Evolutionary conservation across 2,113 vertebrate genomes (phyloP), one percentile per base, ranked within the genome.

Genomic region (Thamnophis sirtalis): DNA sequence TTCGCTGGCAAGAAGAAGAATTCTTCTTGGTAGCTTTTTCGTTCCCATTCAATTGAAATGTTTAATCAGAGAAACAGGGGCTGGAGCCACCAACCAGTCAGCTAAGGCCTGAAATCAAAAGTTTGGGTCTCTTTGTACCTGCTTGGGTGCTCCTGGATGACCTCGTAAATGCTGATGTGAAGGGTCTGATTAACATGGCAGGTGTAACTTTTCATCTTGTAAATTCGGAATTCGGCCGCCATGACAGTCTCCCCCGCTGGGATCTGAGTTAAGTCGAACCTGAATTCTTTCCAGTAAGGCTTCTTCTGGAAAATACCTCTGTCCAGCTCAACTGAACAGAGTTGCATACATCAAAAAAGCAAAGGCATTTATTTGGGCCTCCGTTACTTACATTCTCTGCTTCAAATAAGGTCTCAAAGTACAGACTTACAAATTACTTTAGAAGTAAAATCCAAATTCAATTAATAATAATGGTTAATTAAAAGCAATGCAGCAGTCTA

Each of bases 241-340:
- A 98, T 99, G 94, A 99, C 98, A 0, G 96, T 97, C 96, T 99
- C 99, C 0, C 98, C 99, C 0, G 96, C 96, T 0, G 99, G 99
- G 91, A 99, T 98, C 33, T 98, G 99, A 0, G 98, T 98, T 96
- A 99, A 97, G 96, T 99, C 99, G 13, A 99, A 99, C 1, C 96
- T 97, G 93, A 99, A 99, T 97, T 99, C 98, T 96, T 99, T 99
- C 99, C 99, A 99, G 96, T 98, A 98, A 0, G 98, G 98, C 63
- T 98, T 98, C 0, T 98, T 98, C 0, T 98, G 98, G 94, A 98
- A 96, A 91, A 98, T 95, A 90, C 98, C 97, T 1, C 96, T 96
- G 96, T 99, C 98, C 68, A 98, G 98, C 96, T 99, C 99, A 93
- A 99, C 99, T 99, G 98, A 0, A 48, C 96, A 60, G 86, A 86